phyloP scores from a whole-genome alignment of 1,140 invertebrate species.

The Drosophila insularis region DNA sequence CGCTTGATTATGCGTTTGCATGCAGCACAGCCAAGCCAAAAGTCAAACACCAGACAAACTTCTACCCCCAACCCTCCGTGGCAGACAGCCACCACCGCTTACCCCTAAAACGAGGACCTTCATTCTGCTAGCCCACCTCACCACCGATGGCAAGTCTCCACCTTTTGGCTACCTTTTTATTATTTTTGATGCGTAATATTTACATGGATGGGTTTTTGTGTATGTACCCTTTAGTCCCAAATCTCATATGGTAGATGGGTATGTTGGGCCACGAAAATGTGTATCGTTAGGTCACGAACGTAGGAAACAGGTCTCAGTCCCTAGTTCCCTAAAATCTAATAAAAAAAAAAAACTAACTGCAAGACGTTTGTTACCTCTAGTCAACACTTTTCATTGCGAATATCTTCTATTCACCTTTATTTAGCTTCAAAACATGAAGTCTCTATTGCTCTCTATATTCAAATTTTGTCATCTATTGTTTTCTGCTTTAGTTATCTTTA shows the following conservation, averaged over 20 bases:
- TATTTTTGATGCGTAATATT: constrained; percentile 60
- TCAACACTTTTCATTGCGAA: too few species aligned
- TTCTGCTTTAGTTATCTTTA: too few species aligned
- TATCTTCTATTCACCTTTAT: too few species aligned
- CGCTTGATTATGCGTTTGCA: constrained; percentile 79
- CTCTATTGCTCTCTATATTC: too few species aligned
- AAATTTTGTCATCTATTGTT: too few species aligned
- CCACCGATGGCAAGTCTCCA: constrained; percentile 5
- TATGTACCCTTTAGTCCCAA: neutral
- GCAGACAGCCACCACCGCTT: constrained; percentile 9
- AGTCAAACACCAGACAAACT: constrained; percentile 76
- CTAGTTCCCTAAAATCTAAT: too few species aligned
- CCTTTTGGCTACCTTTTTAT: constrained; percentile 54
- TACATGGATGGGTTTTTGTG: constrained; percentile 53
- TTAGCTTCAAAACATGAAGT: too few species aligned
- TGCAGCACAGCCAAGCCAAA: constrained; percentile 69
- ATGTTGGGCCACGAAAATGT: neutral
- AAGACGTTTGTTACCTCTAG: too few species aligned
- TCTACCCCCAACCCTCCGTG: constrained; percentile 45
- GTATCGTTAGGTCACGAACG: too few species aligned
- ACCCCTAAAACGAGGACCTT: neutral
- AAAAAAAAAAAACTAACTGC: too few species aligned
- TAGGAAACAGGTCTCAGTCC: too few species aligned
- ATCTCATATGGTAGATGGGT: neutral
- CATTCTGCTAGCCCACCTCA: neutral